These are phyloP conservation scores for Mesochorus sp. DNA, from an alignment of 2,888 invertebrate genomes.

Conservation along the genomic window DNA sequence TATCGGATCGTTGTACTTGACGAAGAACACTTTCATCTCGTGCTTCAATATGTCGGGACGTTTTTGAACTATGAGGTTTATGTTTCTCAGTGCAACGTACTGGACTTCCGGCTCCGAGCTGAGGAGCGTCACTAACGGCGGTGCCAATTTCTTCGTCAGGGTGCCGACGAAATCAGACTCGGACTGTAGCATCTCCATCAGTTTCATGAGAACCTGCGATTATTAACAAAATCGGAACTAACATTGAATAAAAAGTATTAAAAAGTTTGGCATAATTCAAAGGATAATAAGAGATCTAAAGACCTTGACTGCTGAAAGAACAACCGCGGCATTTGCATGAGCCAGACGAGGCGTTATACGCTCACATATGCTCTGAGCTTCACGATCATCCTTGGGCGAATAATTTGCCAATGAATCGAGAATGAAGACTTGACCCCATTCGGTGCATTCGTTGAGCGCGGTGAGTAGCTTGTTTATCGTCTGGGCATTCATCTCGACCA, in stretches of 20 bases:
- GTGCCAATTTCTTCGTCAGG: conserved; percentile 97
- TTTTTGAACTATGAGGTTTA: conserved; percentile 99
- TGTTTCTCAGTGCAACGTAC: conserved; percentile 98
- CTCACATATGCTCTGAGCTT: conserved; percentile 99
- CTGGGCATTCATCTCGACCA: conserved; percentile 98
- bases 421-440: conserved; percentile 99
- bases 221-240: conserved; percentile 28
- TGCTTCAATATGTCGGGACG: conserved; percentile 99
- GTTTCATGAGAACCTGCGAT: conserved; percentile 93
- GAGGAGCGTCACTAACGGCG: conserved; percentile 98
- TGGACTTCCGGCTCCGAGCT: conserved; percentile 99
- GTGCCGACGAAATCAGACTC: conserved; percentile 97
- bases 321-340: conserved; percentile 99
- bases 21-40: conserved; percentile 99
- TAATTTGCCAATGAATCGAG: conserved; percentile 98
- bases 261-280: background rate
- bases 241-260: background rate
- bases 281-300: background rate
- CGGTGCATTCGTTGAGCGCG: conserved; percentile 99
- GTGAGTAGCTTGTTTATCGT: conserved; percentile 99
- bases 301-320: conserved; percentile 98
- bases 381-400: conserved; percentile 97
- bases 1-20: conserved; percentile 99
- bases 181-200: conserved; percentile 97
- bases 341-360: conserved; percentile 98